A percentile compares a stretch with the other conserved stretches of the same genome.
phyloP scores from a whole-genome alignment of 2,113 vertebrate genomes.

The Alectura lathami region DNA sequence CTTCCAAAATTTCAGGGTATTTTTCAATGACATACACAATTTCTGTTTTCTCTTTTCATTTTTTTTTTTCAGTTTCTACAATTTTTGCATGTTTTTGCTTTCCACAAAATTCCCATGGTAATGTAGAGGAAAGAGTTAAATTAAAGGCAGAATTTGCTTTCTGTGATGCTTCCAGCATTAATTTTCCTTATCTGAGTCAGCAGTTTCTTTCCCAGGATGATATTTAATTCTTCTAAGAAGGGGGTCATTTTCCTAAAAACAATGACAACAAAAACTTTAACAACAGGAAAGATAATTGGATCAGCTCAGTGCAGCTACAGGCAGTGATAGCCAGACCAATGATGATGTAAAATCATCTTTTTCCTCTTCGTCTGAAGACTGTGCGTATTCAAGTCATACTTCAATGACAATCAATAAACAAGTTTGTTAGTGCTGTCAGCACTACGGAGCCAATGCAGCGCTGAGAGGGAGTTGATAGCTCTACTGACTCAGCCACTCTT shows the following conservation, averaged over 20 bases:
- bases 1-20: not conserved
- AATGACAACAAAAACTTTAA: not conserved
- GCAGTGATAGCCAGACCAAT: not conserved
- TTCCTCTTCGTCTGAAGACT: conserved; percentile 1
- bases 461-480: conserved; percentile 1
- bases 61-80: not conserved
- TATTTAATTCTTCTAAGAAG: not conserved
- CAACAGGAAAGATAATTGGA: not conserved
- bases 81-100: not conserved
- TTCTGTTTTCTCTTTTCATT: not conserved
- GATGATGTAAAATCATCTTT: not conserved
- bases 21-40: not conserved
- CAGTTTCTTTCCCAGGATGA: not conserved
- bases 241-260: not conserved
- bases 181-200: conserved; percentile 9
- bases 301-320: not conserved
- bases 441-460: accelerated
- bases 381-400: not conserved
- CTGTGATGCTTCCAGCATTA: not conserved
- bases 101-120: not conserved
- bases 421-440: conserved; percentile 37
- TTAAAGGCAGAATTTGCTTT: not conserved
- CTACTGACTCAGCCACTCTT: conserved; percentile 2
- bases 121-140: not conserved
- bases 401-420: conserved; percentile 37